These are phyloP conservation scores for Meliscaeva auricollis DNA, from an alignment of 2,888 invertebrate species.

Conservation along the genomic window DNA sequence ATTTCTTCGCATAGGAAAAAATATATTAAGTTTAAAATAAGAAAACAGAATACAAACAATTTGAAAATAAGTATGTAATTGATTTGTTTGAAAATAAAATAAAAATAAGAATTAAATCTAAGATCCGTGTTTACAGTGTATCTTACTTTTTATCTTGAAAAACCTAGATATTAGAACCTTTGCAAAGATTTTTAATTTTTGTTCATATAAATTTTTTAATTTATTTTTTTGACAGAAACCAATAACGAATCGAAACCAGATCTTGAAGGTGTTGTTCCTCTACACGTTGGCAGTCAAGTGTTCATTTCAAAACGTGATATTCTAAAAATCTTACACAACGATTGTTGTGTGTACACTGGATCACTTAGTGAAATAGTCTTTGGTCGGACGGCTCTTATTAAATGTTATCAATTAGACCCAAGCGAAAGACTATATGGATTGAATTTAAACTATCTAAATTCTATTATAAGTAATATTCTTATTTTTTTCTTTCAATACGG, in stretches of 20 bases:
- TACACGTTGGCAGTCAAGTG: constrained; percentile 82
- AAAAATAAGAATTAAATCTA: no score
- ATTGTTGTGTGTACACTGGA: constrained; percentile 82
- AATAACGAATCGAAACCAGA: constrained; percentile 16
- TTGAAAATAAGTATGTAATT: no score
- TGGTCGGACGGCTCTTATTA: constrained; percentile 79
- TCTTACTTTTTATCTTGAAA: no score
- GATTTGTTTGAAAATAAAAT: no score
- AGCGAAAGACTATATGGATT: constrained; percentile 77
- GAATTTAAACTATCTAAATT: constrained; percentile 79
- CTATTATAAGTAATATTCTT: constrained; percentile 81
- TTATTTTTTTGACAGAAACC: constrained; percentile 22
- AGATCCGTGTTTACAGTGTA: no score
- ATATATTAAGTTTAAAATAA: no score
- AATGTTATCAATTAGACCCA: constrained; percentile 77
- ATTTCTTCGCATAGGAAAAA: no score
- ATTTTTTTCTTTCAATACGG: background rate
- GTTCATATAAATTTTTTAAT: background rate
- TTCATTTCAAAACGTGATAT: constrained; percentile 82
- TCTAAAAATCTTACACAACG: constrained; percentile 81
- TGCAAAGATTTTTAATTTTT: background rate
- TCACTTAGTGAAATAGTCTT: constrained; percentile 82
- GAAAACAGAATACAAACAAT: no score
- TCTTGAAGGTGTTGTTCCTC: constrained; percentile 79
- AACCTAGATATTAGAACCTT: no score